A percentile compares a stretch with the other conserved stretches of the same genome.
phyloP scores from a whole-genome alignment of 2,888 invertebrate species.

The Pandemis cinnamomeana region DNA sequence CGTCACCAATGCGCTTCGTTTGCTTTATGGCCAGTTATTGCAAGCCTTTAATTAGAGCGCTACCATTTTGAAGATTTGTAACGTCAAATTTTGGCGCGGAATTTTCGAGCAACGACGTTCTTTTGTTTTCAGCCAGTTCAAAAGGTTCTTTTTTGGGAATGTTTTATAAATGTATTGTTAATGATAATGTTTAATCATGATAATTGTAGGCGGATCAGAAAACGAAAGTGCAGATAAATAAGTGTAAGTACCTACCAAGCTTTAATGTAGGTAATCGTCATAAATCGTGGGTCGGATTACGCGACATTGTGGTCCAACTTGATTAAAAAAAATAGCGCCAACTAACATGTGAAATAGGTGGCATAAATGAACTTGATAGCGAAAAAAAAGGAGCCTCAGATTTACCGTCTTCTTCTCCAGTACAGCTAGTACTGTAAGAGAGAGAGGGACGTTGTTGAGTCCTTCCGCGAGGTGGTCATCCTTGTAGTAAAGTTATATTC shows the following conservation, averaged over 20 bases:
- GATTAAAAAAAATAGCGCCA: background rate
- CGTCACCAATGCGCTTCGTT: constrained; percentile 78
- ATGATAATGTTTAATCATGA: background rate
- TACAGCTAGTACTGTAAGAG: background rate
- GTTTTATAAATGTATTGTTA: background rate
- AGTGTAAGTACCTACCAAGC: background rate
- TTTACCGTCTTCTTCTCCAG: background rate
- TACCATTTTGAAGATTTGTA: constrained; percentile 78
- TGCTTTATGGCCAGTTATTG: constrained; percentile 80
- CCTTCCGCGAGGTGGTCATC: background rate
- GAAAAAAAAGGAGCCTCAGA: background rate
- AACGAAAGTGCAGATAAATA: background rate
- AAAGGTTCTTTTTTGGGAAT: constrained; percentile 3
- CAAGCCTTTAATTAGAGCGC: constrained; percentile 77
- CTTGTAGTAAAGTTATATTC: background rate
- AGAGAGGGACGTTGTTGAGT: background rate
- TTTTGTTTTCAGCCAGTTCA: constrained; percentile 12
- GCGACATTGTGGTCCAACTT: background rate
- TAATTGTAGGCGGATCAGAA: background rate
- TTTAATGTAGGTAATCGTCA: background rate
- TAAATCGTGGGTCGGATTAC: background rate
- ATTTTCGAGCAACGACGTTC: constrained; percentile 34
- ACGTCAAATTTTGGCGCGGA: constrained; percentile 75
- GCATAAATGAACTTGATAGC: too few relatives aligned
- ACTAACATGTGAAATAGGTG: background rate